Base-by-base conservation (phyloP, 2,113 vertebrate genomes). In the Pelecanus crispus region DNA sequence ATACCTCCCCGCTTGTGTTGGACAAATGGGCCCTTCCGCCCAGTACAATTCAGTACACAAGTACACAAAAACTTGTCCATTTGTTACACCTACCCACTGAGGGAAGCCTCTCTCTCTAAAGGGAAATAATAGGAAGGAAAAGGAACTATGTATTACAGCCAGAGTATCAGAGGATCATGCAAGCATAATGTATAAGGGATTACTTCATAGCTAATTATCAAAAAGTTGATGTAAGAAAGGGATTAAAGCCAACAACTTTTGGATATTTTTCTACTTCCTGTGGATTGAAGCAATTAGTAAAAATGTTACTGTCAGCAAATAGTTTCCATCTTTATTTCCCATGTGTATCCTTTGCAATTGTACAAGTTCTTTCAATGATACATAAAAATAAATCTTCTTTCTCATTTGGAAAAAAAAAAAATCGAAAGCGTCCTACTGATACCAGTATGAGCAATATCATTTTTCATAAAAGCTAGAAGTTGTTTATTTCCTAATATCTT, bases 231-330 rank as follows among this genome's bases (percentile, higher is more conserved):
- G 8, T 62, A 53, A 79, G 31, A 62, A 79, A 34, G 19, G 13
- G n/a, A 87, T 84, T 87, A 92, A 94, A 95, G 36, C n/a, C 26
- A 81, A 38, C 11, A 86, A 55, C 21, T 87, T 94, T 26, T 68
- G 74, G 38, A 50, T 95, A 42, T 84, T 86, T 80, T 90, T 90
- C 16, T 16, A 34, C 61, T 94, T 95, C 92, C 91, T 66, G 65
- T 86, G 72, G 87, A 80, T 73, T 90, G 79, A 96, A 88, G 73
- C 34, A 93, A 92, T 96, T 95, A 96, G 81, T 58, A 81, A 81
- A 93, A 81, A 56, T 31, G 36, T 92, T 95, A 72, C 71, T 65
- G 47, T 84, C 84, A 59, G 85, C 62, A 86, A 96, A 92, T 2
- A 5, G 44, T 92, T 96, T 84, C 65, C 24, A 34, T 92, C 28